Base-by-base conservation (phyloP, 2,888 invertebrate genomes). In the Sinelater perroti region DNA sequence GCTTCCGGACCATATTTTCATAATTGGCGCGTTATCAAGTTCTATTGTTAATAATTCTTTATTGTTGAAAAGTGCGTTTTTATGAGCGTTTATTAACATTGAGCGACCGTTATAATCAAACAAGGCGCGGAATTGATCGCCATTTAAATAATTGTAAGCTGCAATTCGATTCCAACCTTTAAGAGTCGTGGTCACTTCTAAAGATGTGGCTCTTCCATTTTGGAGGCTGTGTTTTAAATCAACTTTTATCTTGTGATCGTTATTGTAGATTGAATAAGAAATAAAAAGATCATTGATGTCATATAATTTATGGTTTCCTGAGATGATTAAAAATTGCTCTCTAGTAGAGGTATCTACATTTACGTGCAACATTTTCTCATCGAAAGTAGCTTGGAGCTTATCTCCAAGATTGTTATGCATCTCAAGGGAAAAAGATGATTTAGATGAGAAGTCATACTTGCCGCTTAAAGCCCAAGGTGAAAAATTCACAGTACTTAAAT, bases 1-100 rank as follows among this genome's bases (percentile, higher is more conserved):
- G n/a, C 30, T 45, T 11, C 63, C 62, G n/a, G 66, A 49, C 26
- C 56, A 50, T 13, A 66, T 54, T 35, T 53, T 40, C 8, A 67
- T 18, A 2, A 67, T 31, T 5, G 61, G 63, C 28, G 62, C 62
- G 6, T 62, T 61, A 45, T 64, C 56, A 35, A 53, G 64, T 31
- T 52, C 31, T 24, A 67, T 51, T 1, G 47, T 33, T 10, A 67
- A 31, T n/a, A 67, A 31, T 13, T 61, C 63, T 17, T 36, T 30
- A 13, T 54, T 56, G 20, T 58, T 63, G 38, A 52, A 50, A 8
- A 57, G n/a, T 2, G 55, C 50, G 2, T 47, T 51, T 53, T 58
- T 63, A 26, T 61, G 46, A 2, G 61, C 60, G 3, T 56, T 14
- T 13, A 62, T 20, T 3, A 57, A 52, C 28, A 61, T 54, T 33